Evolutionary conservation across 2,797 vertebrate species (phyloP).

Genomic region (Peromyscus melanophrys): DNA sequence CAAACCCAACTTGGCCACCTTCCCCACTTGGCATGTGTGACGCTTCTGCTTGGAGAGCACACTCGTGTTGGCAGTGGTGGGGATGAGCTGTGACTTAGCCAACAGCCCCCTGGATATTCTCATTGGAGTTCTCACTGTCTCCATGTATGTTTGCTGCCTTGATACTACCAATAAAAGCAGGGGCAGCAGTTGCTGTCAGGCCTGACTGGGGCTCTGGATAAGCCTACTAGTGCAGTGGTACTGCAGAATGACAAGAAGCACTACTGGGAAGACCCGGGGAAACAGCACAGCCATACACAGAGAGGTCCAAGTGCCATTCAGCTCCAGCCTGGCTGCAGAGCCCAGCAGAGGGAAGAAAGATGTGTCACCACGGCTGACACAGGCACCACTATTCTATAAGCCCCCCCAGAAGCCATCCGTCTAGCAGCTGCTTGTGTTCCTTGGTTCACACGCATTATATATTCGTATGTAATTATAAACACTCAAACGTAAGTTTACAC

Average conservation of each 20-base stretch:
- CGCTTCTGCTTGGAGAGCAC: not conserved
- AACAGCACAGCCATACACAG: not conserved
- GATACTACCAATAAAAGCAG: not conserved
- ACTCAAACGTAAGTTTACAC: not conserved
- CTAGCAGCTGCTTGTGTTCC: not conserved
- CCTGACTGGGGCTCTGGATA: not conserved
- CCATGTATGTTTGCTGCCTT: not conserved
- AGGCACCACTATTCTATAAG: not conserved
- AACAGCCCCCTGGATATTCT: not conserved
- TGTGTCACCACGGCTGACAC: not conserved
- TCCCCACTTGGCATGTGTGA: not conserved
- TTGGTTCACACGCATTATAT: too few relatives aligned
- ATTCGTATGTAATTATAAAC: not conserved
- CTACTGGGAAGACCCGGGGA: not conserved
- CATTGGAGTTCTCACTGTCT: not conserved
- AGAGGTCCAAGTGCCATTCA: rapidly evolving
- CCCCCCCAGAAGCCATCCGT: not conserved
- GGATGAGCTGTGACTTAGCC: not conserved
- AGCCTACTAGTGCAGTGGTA: not conserved
- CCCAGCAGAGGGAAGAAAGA: not conserved
- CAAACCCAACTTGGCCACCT: not conserved
- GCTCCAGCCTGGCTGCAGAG: not conserved
- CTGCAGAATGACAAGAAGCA: not conserved
- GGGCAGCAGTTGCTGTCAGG: not conserved
- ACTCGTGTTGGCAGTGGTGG: rapidly evolving